phyloP scores from a whole-genome alignment of 2,797 vertebrate species.

The Anguilla marmorata region DNA sequence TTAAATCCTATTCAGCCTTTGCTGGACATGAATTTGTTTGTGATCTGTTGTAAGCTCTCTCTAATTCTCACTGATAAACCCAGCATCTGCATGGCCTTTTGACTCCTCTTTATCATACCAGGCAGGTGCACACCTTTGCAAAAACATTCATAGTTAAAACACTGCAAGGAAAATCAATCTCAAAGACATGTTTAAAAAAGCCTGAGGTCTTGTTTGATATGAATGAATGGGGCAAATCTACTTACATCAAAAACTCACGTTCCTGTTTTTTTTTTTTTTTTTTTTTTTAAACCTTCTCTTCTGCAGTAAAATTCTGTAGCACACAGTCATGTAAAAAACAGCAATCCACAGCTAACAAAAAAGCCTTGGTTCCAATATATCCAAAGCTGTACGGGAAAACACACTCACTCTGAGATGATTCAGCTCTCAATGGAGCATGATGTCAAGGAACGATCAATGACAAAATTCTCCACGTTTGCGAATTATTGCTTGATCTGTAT shows the following conservation, averaged over 20 bases:
- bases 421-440: background rate
- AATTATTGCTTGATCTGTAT: background rate
- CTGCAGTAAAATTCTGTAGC: background rate
- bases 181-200: background rate
- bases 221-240: background rate
- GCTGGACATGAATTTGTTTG: background rate
- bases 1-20: background rate
- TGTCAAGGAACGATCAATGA: background rate
- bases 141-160: background rate
- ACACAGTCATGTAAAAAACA: background rate
- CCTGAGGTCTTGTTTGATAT: background rate
- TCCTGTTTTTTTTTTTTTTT: background rate
- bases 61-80: background rate
- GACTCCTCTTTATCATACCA: background rate
- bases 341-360: background rate
- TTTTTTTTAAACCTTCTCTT: background rate
- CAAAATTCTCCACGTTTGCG: background rate
- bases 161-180: background rate
- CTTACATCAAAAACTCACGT: background rate
- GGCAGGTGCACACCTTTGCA: background rate
- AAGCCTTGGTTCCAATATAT: background rate
- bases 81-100: background rate
- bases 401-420: background rate
- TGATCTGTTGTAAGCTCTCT: background rate
- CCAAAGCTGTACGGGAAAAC: background rate